Percentiles rank a stretch among this genome's conserved stretches.
Conservation (phyloP, 2,113 vertebrate species). For the Tragulus kanchil region DNA sequence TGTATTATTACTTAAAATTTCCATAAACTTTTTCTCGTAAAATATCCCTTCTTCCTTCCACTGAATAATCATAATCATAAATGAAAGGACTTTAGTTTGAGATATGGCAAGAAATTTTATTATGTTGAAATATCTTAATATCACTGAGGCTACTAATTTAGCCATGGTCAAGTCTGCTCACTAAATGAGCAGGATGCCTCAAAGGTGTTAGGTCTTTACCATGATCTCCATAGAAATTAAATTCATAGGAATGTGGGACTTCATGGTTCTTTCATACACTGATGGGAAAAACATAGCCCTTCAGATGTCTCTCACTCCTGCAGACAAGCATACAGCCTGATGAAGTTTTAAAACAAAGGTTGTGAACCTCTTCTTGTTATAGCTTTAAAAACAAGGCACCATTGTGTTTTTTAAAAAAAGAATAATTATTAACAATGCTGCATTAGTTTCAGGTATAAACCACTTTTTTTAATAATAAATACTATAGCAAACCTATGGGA, state of each 20-base stretch:
- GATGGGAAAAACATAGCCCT: not conserved
- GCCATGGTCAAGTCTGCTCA: not conserved
- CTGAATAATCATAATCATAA: not conserved
- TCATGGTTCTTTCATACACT: not conserved
- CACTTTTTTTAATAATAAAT: not conserved
- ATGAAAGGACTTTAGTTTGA: not conserved
- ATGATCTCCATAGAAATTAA: not conserved
- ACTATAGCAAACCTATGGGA: not conserved
- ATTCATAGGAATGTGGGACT: not conserved
- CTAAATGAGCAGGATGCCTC: not conserved
- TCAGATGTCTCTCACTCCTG: not conserved
- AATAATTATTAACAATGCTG: not conserved
- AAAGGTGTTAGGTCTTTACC: not conserved
- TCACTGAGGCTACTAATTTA: not conserved
- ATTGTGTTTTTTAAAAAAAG: not conserved
- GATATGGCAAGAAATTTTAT: not conserved
- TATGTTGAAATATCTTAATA: not conserved
- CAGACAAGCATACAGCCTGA: not conserved
- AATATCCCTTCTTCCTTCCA: not conserved
- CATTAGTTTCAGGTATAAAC: not conserved
- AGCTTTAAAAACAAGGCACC: not conserved
- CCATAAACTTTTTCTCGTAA: not conserved
- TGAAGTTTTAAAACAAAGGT: not conserved
- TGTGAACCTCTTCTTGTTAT: not conserved
- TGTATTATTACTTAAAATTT: constrained; percentile 10